Evolutionary conservation across 2,888 invertebrate genomes (phyloP).

Genomic region (Nomada fucata): DNA sequence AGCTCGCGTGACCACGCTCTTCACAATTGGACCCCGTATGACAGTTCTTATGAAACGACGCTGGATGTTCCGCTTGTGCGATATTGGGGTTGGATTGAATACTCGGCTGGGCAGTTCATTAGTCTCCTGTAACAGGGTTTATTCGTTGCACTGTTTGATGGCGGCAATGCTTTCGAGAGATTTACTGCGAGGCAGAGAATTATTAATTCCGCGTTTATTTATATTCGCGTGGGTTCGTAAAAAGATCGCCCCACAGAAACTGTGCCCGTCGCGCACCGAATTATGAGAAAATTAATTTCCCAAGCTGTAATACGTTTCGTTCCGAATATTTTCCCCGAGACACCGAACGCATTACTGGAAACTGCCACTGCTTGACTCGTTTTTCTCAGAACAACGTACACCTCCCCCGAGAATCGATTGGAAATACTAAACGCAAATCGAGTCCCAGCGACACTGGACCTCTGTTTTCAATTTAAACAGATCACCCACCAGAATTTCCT

Average conservation of each 20-base stretch:
- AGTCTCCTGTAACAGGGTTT: not conserved
- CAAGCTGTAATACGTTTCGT: too few relatives aligned
- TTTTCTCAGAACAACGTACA: not conserved
- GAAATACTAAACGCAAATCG: constrained; percentile 13
- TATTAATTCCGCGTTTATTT: too few relatives aligned
- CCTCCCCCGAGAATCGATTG: constrained; percentile 12
- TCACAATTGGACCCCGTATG: not conserved
- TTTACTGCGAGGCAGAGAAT: not conserved
- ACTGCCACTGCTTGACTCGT: constrained; percentile 8
- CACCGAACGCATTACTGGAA: not conserved
- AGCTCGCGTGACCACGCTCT: constrained; percentile 13
- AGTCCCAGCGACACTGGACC: constrained; percentile 5
- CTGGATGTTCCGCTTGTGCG: not conserved
- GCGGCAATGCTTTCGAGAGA: not conserved
- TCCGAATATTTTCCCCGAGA: too few relatives aligned
- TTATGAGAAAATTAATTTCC: too few relatives aligned
- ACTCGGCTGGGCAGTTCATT: constrained; percentile 1
- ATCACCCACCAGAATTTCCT: not conserved
- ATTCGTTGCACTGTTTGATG: not conserved
- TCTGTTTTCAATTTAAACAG: too few relatives aligned
- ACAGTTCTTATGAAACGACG: not conserved
- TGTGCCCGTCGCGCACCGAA: too few relatives aligned
- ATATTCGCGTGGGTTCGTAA: too few relatives aligned
- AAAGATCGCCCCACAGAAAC: too few relatives aligned
- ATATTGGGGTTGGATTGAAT: not conserved